Conservation (phyloP, 2,888 invertebrate genomes). For the Eurois occulta region DNA sequence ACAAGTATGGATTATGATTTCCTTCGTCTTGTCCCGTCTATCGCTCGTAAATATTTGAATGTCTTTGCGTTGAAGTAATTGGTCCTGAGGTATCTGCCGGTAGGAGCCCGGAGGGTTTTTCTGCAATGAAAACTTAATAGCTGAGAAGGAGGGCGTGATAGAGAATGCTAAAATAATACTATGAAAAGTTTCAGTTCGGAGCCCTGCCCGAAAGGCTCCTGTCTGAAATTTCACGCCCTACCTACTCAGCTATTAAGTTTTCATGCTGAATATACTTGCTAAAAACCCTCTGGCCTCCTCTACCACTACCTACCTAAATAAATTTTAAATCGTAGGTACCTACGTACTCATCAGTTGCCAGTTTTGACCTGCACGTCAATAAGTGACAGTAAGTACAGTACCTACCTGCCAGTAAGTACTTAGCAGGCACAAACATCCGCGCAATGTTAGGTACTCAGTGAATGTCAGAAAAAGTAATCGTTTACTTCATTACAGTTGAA, state of each 20-base stretch:
- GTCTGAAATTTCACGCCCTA: too few relatives aligned
- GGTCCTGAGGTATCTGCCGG: too few relatives aligned
- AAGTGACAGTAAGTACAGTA: not conserved
- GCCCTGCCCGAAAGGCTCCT: too few relatives aligned
- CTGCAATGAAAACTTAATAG: not conserved
- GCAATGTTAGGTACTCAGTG: constrained; percentile 62
- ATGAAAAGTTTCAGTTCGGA: too few relatives aligned
- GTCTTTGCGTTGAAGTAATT: not conserved
- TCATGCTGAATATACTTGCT: not conserved
- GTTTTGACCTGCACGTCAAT: not conserved
- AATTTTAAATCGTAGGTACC: not conserved
- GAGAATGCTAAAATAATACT: too few relatives aligned
- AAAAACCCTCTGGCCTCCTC: not conserved
- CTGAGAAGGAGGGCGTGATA: not conserved
- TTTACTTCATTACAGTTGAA: constrained; percentile 67
- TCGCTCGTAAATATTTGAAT: too few relatives aligned
- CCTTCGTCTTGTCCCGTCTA: too few relatives aligned
- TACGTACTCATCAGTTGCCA: not conserved
- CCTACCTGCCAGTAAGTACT: not conserved
- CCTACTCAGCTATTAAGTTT: too few relatives aligned
- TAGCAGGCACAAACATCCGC: constrained; percentile 16
- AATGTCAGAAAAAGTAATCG: constrained; percentile 67
- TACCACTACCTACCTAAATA: not conserved
- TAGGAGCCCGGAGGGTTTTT: not conserved
- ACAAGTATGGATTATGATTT: too few relatives aligned